Evolutionary conservation across 2,888 invertebrate genomes (phyloP).

Genomic region (Lasius fuliginosus): DNA sequence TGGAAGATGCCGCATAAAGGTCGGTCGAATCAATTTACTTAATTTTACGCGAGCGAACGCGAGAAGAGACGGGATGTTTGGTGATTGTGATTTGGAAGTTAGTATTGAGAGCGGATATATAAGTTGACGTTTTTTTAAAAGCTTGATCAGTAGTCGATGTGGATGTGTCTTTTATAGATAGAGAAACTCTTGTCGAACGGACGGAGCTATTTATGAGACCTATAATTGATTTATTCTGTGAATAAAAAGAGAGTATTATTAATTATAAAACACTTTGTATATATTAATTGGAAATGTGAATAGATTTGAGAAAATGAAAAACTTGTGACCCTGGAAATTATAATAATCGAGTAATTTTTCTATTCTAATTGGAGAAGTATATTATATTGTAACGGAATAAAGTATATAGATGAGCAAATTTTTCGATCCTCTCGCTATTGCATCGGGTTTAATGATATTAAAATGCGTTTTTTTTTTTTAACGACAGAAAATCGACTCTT

Average conservation of each 20-base stretch:
- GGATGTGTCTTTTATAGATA: background rate
- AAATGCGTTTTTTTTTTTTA: background rate
- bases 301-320: background rate
- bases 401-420: background rate
- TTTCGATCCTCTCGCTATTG: background rate
- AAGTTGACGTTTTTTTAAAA: background rate
- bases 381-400: background rate
- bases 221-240: slow-evolving; percentile 4
- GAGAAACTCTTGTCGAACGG: background rate
- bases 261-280: slow-evolving; percentile 18
- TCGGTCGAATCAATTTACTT: slow-evolving; percentile 83
- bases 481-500: slow-evolving; percentile 1
- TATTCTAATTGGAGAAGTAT: background rate
- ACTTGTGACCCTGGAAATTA: background rate
- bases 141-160: background rate
- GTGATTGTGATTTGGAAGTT: slow-evolving; percentile 14
- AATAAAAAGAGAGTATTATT: background rate
- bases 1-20: slow-evolving; percentile 97
- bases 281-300: background rate
- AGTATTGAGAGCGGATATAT: background rate
- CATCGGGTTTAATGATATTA: background rate
- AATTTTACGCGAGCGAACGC: background rate
- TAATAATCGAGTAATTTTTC: background rate
- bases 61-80: slow-evolving; percentile 20
- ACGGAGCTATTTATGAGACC: slow-evolving; percentile 5